phyloP scores from a whole-genome alignment of 2,888 invertebrate genomes.

The Oeneis ivallda region DNA sequence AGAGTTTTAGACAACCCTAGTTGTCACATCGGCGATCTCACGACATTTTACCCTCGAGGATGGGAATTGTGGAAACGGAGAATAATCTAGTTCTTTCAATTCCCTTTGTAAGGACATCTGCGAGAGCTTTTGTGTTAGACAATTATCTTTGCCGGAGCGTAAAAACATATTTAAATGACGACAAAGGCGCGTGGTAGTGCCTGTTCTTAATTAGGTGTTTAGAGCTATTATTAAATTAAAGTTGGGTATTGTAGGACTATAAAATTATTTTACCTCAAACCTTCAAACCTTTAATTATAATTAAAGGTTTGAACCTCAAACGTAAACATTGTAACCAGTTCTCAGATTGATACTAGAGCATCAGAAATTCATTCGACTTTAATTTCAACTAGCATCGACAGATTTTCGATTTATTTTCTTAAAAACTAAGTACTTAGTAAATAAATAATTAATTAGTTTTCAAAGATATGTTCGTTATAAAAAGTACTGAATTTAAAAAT shows the following conservation, averaged over 20 bases:
- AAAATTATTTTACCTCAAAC: too few relatives aligned
- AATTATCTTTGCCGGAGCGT: constrained; percentile 67
- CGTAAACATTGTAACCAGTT: too few relatives aligned
- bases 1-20: constrained; percentile 5
- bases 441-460: too few relatives aligned
- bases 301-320: not conserved
- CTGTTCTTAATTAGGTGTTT: constrained; percentile 44
- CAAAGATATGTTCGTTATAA: not conserved
- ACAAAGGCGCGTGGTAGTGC: constrained; percentile 40
- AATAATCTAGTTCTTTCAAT: constrained; percentile 75
- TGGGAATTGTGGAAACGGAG: constrained; percentile 48
- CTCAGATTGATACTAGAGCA: not conserved
- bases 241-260: not conserved
- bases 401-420: too few relatives aligned
- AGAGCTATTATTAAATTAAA: constrained; percentile 22
- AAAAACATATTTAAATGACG: constrained; percentile 64
- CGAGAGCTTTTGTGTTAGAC: constrained; percentile 70
- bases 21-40: constrained; percentile 30
- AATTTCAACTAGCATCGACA: too few relatives aligned
- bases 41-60: constrained; percentile 42
- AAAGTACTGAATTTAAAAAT: not conserved
- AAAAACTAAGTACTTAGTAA: too few relatives aligned
- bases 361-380: too few relatives aligned
- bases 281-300: too few relatives aligned
- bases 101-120: constrained; percentile 69